These are phyloP conservation scores for Suillia variegata DNA, from an alignment of 2,888 invertebrate genomes.

Conservation along the genomic window DNA sequence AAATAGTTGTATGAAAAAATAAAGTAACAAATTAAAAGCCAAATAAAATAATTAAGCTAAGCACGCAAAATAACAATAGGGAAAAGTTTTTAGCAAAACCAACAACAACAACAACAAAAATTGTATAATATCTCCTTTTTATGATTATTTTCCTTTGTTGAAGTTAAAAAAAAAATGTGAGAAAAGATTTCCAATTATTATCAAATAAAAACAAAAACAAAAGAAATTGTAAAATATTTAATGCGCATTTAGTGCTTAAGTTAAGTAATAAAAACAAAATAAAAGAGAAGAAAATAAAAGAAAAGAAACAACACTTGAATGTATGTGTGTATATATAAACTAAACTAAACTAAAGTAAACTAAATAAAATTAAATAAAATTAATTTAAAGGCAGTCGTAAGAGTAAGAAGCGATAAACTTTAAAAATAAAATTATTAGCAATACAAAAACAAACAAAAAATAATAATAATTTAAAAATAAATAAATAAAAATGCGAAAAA, in stretches of 20 bases:
- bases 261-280: neutral
- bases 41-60: neutral
- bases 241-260: neutral
- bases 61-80: neutral
- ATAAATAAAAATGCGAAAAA: slow-evolving; percentile 4
- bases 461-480: slow-evolving; percentile 27
- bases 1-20: neutral
- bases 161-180: neutral
- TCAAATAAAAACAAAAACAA: neutral
- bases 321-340: slow-evolving; percentile 1
- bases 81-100: too few relatives aligned
- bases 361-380: neutral
- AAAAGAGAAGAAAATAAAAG: neutral
- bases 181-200: neutral
- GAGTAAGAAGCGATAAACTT: too few relatives aligned
- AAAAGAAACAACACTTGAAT: neutral
- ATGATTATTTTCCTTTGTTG: too few relatives aligned
- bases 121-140: too few relatives aligned
- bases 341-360: neutral
- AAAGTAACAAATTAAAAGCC: slow-evolving; percentile 1
- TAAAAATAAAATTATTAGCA: too few relatives aligned
- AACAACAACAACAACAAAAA: neutral
- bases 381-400: too few relatives aligned
- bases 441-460: slow-evolving; percentile 18
- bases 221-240: neutral